Conservation (phyloP, 2,888 invertebrate species). For the Zhuqinia jingwanae region DNA sequence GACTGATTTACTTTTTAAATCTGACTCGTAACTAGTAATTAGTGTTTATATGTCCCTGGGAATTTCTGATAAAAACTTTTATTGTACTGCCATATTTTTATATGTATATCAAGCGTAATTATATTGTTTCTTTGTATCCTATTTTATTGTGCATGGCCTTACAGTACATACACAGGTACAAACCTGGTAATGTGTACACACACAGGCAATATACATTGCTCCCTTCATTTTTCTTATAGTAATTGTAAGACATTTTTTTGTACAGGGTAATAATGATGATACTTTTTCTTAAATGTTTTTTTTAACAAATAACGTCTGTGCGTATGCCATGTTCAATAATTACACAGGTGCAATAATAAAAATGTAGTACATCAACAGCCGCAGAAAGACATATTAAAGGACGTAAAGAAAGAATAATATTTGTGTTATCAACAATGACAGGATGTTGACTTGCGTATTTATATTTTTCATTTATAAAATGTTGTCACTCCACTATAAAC, state of each 20-base stretch:
- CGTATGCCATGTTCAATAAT: too few relatives aligned
- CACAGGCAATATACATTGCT: too few relatives aligned
- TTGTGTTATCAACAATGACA: conserved; percentile 56
- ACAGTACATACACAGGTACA: too few relatives aligned
- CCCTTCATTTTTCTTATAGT: too few relatives aligned
- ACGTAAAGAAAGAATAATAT: not conserved
- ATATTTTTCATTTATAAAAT: not conserved
- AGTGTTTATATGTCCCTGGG: conserved; percentile 52
- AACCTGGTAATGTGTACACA: too few relatives aligned
- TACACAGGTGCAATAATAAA: not conserved
- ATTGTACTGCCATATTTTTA: not conserved
- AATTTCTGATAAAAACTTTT: conserved; percentile 38
- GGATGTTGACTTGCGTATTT: conserved; percentile 57
- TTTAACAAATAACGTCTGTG: too few relatives aligned
- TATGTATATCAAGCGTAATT: not conserved
- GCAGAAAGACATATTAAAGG: not conserved
- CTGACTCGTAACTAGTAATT: conserved; percentile 14
- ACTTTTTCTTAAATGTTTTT: too few relatives aligned
- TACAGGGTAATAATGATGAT: too few relatives aligned
- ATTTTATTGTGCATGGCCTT: conserved; percentile 13
- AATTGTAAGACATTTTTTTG: too few relatives aligned
- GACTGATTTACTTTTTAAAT: conserved; percentile 35
- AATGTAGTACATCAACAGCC: not conserved
- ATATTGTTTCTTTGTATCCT: not conserved
- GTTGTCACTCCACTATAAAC: conserved; percentile 47